These are phyloP conservation scores for Onthophagus sagittarius DNA, from an alignment of 2,888 invertebrate genomes.

Conservation along the genomic window DNA sequence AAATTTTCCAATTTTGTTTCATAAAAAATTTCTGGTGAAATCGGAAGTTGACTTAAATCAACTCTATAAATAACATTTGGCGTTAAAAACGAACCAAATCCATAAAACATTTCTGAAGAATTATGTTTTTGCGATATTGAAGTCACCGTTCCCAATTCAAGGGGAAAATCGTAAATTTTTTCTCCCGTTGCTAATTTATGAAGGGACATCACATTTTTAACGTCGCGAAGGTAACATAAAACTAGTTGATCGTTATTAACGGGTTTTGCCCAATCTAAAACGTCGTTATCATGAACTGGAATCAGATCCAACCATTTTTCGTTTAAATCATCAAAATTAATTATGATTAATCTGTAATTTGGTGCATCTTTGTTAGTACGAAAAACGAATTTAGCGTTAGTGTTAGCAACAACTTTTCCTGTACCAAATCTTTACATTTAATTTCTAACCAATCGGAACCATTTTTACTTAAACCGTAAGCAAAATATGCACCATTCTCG, in stretches of 20 bases:
- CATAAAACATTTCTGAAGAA: too few relatives aligned
- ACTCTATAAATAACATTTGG: constrained; percentile 83
- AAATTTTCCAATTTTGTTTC: constrained; percentile 82
- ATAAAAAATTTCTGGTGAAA: constrained; percentile 67
- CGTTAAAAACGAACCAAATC: constrained; percentile 89
- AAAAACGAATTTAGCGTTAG: too few relatives aligned
- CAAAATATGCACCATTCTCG: too few relatives aligned
- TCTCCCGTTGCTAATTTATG: constrained; percentile 71
- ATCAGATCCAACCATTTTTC: constrained; percentile 82
- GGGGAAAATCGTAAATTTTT: constrained; percentile 66
- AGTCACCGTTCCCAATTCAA: constrained; percentile 83
- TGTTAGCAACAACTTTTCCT: too few relatives aligned
- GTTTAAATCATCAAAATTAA: constrained; percentile 69
- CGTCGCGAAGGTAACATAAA: too few relatives aligned
- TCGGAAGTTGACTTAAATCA: constrained; percentile 66
- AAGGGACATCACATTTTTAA: constrained; percentile 84
- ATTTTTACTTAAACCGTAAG: too few relatives aligned
- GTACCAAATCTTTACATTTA: too few relatives aligned
- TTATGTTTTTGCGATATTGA: constrained; percentile 81
- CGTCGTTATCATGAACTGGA: constrained; percentile 78
- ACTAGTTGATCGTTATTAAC: constrained; percentile 84
- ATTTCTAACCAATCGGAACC: too few relatives aligned
- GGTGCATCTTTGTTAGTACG: too few relatives aligned
- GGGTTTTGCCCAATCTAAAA: constrained; percentile 84
- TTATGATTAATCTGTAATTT: too few relatives aligned